Evolutionary conservation across 2,797 vertebrate genomes (phyloP).

Genomic region (Gambusia yucatana): DNA sequence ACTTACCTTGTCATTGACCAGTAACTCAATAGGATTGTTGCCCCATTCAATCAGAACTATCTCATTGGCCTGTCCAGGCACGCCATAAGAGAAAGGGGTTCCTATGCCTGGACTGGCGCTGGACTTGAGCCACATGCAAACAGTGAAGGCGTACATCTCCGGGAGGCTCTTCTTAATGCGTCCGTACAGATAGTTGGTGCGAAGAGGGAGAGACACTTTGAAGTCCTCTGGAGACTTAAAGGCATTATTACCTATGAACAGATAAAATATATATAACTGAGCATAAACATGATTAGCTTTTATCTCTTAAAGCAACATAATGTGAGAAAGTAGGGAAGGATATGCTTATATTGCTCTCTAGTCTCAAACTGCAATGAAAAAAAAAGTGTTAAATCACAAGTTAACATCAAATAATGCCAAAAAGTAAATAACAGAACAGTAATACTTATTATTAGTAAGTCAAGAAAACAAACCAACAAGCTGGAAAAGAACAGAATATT

Average conservation of each 20-base stretch:
- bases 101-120: slow-evolving; percentile 93
- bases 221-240: slow-evolving; percentile 97
- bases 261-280: slow-evolving; percentile 1
- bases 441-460: neutral
- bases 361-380: neutral
- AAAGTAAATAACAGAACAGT: neutral
- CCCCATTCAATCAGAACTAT: slow-evolving; percentile 99
- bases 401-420: neutral
- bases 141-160: slow-evolving; percentile 95
- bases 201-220: slow-evolving; percentile 93
- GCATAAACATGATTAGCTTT: neutral
- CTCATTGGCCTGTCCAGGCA: slow-evolving; percentile 96
- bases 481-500: no score
- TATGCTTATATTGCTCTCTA: neutral
- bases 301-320: neutral
- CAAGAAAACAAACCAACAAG: no score
- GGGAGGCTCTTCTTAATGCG: slow-evolving; percentile 96
- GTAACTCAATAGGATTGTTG: slow-evolving; percentile 95
- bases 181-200: slow-evolving; percentile 96
- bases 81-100: slow-evolving; percentile 96
- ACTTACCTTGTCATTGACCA: slow-evolving; percentile 96
- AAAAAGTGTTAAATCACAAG: neutral
- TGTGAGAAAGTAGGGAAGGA: neutral
- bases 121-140: slow-evolving; percentile 97
- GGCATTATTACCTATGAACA: slow-evolving; percentile 87